These are phyloP conservation scores for Diachasma alloeum DNA, from an alignment of 1,140 invertebrate species.

Conservation along the genomic window DNA sequence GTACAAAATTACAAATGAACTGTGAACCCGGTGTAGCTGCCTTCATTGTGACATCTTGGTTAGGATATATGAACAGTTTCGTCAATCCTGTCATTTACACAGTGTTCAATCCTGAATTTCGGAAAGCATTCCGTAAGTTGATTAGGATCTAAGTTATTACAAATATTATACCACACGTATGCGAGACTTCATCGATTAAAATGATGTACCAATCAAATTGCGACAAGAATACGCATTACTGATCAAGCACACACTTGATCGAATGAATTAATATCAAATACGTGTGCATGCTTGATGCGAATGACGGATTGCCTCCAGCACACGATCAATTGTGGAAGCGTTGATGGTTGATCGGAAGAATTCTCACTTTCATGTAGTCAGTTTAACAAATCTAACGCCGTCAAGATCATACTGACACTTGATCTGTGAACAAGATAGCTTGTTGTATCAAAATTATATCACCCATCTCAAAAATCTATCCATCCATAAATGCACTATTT, in stretches of 20 bases:
- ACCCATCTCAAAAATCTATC: background rate
- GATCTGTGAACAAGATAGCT: background rate
- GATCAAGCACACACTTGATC: background rate
- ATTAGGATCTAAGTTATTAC: slow-evolving; percentile 63
- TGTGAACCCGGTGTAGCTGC: slow-evolving; percentile 88
- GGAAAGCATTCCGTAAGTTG: slow-evolving; percentile 98
- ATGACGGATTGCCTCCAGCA: background rate
- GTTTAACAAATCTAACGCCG: background rate
- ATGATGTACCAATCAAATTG: too few relatives aligned
- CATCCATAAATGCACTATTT: background rate
- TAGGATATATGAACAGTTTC: slow-evolving; percentile 98
- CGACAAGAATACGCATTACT: too few relatives aligned
- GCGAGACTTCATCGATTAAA: too few relatives aligned
- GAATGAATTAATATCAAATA: background rate
- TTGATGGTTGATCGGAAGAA: background rate
- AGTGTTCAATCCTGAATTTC: slow-evolving; percentile 99
- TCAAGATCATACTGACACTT: background rate
- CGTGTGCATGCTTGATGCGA: background rate
- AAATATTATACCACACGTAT: too few relatives aligned
- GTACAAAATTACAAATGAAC: slow-evolving; percentile 81
- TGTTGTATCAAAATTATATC: background rate
- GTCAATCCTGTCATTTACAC: slow-evolving; percentile 99
- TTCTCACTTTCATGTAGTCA: background rate
- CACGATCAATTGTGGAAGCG: background rate
- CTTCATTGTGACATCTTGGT: slow-evolving; percentile 96